phyloP scores from a whole-genome alignment of 1,140 invertebrate species.

The Drosophila mayri region DNA sequence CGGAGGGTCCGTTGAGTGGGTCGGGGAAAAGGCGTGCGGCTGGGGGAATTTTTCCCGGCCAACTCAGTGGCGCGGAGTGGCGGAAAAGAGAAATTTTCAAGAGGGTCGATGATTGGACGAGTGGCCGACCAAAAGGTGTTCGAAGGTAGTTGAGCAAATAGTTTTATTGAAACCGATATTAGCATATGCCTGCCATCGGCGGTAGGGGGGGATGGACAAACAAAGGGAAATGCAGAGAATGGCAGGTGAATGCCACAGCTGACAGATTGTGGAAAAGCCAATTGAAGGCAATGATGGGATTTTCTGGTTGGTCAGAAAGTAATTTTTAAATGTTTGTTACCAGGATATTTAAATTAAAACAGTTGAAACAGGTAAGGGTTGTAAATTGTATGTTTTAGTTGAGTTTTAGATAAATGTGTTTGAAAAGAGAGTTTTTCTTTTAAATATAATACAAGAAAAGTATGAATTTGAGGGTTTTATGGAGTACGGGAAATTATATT shows the following conservation, averaged over 20 bases:
- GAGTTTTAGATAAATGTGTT: no score
- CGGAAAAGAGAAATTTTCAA: slow-evolving; percentile 43
- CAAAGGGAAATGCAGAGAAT: slow-evolving; percentile 17
- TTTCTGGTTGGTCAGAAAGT: neutral
- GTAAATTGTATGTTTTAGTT: neutral
- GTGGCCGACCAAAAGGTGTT: slow-evolving; percentile 54
- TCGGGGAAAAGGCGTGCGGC: neutral
- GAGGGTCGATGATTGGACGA: slow-evolving; percentile 51
- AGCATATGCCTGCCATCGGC: slow-evolving; percentile 42
- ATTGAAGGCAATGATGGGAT: slow-evolving; percentile 8
- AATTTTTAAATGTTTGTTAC: neutral
- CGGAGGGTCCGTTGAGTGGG: slow-evolving; percentile 23
- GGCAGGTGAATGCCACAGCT: slow-evolving; percentile 26
- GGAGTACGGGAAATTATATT: no score
- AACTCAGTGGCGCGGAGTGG: slow-evolving; percentile 50
- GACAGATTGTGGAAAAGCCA: slow-evolving; percentile 37
- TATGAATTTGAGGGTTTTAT: neutral
- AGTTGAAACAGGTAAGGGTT: neutral
- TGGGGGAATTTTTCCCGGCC: neutral
- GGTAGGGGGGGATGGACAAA: neutral
- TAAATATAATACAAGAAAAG: neutral
- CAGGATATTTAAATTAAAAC: neutral
- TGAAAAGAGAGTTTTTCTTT: no score
- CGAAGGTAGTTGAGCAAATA: slow-evolving; percentile 59
- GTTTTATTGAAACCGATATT: slow-evolving; percentile 58